Evolutionary conservation across 2,113 vertebrate species (phyloP).

Genomic region (Xenopus laevis): DNA sequence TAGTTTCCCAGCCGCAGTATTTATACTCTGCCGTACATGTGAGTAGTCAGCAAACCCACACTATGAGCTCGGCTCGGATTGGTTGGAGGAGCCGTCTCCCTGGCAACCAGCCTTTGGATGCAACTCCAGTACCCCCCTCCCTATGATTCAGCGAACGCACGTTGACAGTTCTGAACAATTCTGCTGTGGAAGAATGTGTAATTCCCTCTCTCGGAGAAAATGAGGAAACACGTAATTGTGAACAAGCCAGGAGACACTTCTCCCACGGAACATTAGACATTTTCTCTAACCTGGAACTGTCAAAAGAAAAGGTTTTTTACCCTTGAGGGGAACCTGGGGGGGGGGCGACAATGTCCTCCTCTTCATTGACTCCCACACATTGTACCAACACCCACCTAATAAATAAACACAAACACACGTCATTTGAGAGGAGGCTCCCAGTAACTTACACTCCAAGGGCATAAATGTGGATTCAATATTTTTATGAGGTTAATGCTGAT

Average conservation of each 20-base stretch:
- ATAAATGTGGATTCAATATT: no score
- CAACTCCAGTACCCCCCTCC: conserved; percentile 20
- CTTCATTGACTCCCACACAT: conserved; percentile 9
- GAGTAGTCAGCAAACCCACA: conserved; percentile 34
- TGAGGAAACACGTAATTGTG: conserved; percentile 29
- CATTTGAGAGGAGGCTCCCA: no score
- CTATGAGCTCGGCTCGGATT: conserved; percentile 12
- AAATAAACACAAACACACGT: neutral
- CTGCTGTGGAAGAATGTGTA: conserved; percentile 43
- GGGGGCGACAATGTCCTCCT: neutral
- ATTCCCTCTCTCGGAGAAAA: conserved; percentile 21
- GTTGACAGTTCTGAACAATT: conserved; percentile 24
- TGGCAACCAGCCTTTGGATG: conserved; percentile 29
- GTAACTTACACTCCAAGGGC: no score
- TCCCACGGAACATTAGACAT: conserved; percentile 28
- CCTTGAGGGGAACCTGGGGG: neutral
- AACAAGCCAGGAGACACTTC: conserved; percentile 36
- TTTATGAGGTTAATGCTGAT: neutral
- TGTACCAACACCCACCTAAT: conserved; percentile 30
- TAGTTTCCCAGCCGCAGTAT: conserved; percentile 30
- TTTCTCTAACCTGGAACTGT: conserved; percentile 27
- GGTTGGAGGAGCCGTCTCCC: conserved; percentile 25
- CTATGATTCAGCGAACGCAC: conserved; percentile 37
- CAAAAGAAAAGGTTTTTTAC: conserved; percentile 9
- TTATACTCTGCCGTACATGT: conserved; percentile 39